Evolutionary conservation across 2,888 invertebrate species (phyloP).

Genomic region (Oxystoma pomonae): DNA sequence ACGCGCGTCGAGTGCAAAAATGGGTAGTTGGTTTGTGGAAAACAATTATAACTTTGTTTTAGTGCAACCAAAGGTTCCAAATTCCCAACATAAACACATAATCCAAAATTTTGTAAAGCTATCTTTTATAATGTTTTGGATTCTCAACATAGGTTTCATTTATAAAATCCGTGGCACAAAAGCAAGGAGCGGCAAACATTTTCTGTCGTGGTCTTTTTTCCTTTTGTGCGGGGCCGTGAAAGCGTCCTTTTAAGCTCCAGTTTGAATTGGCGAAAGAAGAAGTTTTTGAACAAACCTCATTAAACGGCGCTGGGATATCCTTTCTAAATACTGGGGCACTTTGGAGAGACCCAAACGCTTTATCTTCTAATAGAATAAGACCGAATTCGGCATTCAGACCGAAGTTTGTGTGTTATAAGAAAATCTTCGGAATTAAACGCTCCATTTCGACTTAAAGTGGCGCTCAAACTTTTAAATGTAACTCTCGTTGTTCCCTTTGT

Average conservation of each 20-base stretch:
- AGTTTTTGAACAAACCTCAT: background rate
- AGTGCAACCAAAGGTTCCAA: too few relatives aligned
- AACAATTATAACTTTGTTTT: too few relatives aligned
- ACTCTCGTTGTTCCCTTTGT: too few relatives aligned
- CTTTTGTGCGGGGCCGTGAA: background rate
- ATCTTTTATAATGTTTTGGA: too few relatives aligned
- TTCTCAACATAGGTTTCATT: too few relatives aligned
- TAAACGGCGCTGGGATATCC: background rate
- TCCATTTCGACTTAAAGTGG: background rate
- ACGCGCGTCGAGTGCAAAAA: too few relatives aligned
- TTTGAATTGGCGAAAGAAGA: background rate
- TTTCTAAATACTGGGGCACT: background rate
- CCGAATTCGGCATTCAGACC: background rate
- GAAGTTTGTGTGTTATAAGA: background rate
- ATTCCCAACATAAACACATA: too few relatives aligned
- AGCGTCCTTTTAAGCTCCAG: background rate
- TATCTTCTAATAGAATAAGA: background rate
- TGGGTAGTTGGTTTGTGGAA: too few relatives aligned
- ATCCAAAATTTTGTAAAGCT: too few relatives aligned
- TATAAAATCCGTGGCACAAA: too few relatives aligned
- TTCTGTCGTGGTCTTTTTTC: background rate
- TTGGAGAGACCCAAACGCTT: background rate
- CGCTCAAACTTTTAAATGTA: background rate
- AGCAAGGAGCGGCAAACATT: background rate
- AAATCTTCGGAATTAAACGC: background rate